Percentiles rank a stretch among this genome's conserved stretches.
These are phyloP conservation scores for Porites australiensis DNA, from an alignment of 64 coral and sea anemone genomes.

Conservation along the genomic window DNA sequence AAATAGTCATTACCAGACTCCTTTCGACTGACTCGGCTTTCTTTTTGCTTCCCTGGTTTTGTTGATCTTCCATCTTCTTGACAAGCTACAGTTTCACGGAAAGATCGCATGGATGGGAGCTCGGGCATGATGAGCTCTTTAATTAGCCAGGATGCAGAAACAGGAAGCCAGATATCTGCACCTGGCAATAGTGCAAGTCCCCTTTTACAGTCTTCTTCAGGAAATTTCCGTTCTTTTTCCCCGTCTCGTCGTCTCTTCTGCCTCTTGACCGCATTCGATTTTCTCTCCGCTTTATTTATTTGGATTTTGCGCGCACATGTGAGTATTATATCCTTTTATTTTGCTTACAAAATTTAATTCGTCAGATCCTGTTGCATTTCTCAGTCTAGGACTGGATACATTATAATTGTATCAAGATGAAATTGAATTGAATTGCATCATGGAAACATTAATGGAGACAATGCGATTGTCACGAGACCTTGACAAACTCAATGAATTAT, in stretches of 20 bases:
- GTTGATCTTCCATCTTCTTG: too few species aligned
- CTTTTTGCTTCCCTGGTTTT: too few species aligned
- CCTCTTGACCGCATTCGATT: slow-evolving; percentile 81
- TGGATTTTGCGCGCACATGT: slow-evolving; percentile 91
- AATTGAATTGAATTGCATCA: too few species aligned
- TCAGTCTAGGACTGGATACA: neutral
- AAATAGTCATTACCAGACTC: neutral
- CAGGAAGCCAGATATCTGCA: neutral
- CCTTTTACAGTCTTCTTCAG: neutral
- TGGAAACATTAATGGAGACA: too few species aligned
- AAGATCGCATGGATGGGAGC: too few species aligned
- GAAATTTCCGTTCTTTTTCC: slow-evolving; percentile 67
- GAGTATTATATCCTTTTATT: slow-evolving; percentile 39
- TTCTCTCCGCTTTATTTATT: slow-evolving; percentile 79
- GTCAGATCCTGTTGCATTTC: neutral
- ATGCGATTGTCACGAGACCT: too few species aligned
- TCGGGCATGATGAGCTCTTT: slow-evolving; percentile 10
- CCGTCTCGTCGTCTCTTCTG: slow-evolving; percentile 84
- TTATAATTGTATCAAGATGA: too few species aligned
- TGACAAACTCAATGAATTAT: too few species aligned
- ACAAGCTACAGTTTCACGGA: too few species aligned
- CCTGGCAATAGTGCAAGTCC: neutral
- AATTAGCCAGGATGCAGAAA: slow-evolving; percentile 4
- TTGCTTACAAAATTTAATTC: neutral
- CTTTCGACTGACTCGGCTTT: neutral